Conservation (phyloP, 2,888 invertebrate species). For the Diadromus collaris region DNA sequence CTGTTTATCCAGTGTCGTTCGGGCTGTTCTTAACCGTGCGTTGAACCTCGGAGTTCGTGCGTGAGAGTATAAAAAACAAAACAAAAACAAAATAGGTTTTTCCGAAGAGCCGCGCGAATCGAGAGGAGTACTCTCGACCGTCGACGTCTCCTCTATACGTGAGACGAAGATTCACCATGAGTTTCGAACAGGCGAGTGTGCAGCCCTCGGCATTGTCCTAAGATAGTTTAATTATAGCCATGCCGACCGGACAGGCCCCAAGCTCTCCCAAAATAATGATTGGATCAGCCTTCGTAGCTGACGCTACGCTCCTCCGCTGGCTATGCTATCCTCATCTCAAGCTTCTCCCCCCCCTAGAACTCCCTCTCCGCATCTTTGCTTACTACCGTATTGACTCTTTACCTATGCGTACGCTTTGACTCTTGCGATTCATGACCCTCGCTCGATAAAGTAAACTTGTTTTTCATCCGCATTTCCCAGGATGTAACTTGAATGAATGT, state of each 20-base stretch:
- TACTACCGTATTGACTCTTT: constrained; percentile 4
- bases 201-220: constrained; percentile 64
- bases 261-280: constrained; percentile 78
- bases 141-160: constrained; percentile 1
- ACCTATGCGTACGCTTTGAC: neutral
- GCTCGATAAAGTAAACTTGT: neutral
- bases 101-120: neutral
- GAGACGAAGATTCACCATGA: constrained; percentile 58
- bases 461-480: neutral
- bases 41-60: neutral
- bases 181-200: constrained; percentile 65
- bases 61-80: neutral
- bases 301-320: constrained; percentile 59
- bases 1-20: neutral
- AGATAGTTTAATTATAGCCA: constrained; percentile 77
- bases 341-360: constrained; percentile 38
- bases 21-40: neutral
- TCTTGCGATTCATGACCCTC: constrained; percentile 1
- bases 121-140: constrained; percentile 6
- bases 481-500: neutral
- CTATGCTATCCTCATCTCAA: constrained; percentile 48
- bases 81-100: constrained; percentile 5
- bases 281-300: constrained; percentile 72
- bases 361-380: neutral
- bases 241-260: constrained; percentile 70